Base-by-base conservation (phyloP, 2,113 vertebrate genomes). In the Ptychochromis oligacanthus region DNA sequence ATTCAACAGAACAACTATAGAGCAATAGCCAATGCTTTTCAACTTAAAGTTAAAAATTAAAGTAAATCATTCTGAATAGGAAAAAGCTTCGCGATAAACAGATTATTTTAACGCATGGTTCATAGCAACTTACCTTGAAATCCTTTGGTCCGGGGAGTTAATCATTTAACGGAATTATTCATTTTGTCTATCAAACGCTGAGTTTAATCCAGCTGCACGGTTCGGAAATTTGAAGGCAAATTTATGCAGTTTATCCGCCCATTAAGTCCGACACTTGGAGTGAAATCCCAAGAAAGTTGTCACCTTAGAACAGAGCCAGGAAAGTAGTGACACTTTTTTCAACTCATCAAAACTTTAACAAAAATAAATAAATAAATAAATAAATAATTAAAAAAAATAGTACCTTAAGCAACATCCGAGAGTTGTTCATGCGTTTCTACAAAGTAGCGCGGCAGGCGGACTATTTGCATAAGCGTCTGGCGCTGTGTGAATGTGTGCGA, bases 111-210 rank as follows among this genome's bases (percentile, higher is more conserved):
- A 77, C 40, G 78, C 56, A 26, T 3, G 52, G 40, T 31, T 83
- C 8, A 80, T 75, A 54, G 75, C 31, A 81, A 22, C 87, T 57
- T 92, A 95, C 93, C 94, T 95, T 88, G 54, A 87, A 91, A 86
- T 87, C 49, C 67, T 81, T 82, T 75, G 72, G 82, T 92, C 82
- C 59, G 14, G 52, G 81, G 57, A 75, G 36, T 28, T 43, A 81
- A 55, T 87, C 90, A 93, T 86, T 90, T 87, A 77, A 87, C 76
- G 38, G 74, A 90, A 78, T 87, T 28, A 67, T 85, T 91, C 90
- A 94, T 93, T 78, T 40, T 65, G 24, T 43, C 40, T 56, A 74
- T 83, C 60, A 92, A 90, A 87, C 17, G 10, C 40, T 61, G 67
- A 67, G 81, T 91, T 83, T 67, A 80, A 90, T 92, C 86, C 92